Evolutionary conservation across 1,140 invertebrate genomes (phyloP), one percentile per base, ranked within the genome.

Genomic region (Aphaenogaster rudis): DNA sequence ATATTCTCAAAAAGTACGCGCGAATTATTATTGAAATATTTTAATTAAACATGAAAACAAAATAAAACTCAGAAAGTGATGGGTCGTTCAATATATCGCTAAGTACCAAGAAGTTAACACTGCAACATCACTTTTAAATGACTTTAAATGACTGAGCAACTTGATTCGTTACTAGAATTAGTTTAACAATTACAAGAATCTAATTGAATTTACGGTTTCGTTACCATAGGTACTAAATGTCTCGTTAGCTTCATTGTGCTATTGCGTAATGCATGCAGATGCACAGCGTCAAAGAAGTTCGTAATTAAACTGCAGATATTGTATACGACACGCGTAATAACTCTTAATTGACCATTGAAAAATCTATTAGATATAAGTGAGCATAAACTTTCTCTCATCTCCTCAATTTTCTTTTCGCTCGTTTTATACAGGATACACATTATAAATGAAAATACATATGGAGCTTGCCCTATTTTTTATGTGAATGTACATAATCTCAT

Each of bases 171-270:
- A 9, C 9, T 81, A 28, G 15, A n/a, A 57, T 57, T 57, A 59
- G n/a, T n/a, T 21, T 8, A 72, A 45, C 9, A 5, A 52, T 54
- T 81, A 71, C 15, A 71, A 54, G 28, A 45, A 81, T 52, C 63
- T 90, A 88, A 92, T 92, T 87, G 28, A 76, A 91, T 90, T 92
- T 76, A 69, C 79, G 57, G 71, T 54, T 59, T 39, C 52, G 36
- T 86, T 76, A 78, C 5, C 45, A 17, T 28, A 48, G 36, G 7
- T 28, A 21, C n/a, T 88, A 86, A 88, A 86, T 21, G 57, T 90
- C 77, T 61, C 17, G 45, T 67, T 33, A 57, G n/a, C 57, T 61
- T 80, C 36, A 86, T 80, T 76, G 28, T 28, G 17, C 57, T 57
- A 52, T 90, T 90, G 88, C 86, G 21, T 80, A 91, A 91, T 36